Conservation (phyloP, 2,113 vertebrate species). For the Azemiops feae region DNA sequence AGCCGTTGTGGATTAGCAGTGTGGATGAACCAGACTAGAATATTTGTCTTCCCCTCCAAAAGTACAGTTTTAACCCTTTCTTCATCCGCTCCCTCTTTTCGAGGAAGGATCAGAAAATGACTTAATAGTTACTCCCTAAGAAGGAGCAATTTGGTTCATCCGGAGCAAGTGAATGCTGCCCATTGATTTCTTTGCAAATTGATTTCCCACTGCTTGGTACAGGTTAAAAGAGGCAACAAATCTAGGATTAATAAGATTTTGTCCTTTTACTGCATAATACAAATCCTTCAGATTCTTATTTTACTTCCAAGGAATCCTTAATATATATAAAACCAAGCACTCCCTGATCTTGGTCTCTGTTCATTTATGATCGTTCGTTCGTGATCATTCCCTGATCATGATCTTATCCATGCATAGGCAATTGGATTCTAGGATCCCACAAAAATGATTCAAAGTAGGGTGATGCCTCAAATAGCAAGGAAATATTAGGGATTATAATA, state of each 20-base stretch:
- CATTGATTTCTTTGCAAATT: fast-evolving
- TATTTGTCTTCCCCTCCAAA: background rate
- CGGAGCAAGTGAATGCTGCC: background rate
- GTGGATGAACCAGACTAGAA: background rate
- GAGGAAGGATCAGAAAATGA: background rate
- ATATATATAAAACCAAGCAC: background rate
- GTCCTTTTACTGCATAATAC: background rate
- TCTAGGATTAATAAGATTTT: background rate
- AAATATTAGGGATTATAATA: background rate
- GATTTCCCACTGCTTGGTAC: background rate
- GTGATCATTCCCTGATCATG: background rate
- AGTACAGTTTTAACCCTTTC: background rate
- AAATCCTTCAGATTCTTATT: background rate
- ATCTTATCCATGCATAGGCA: background rate
- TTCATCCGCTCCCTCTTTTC: background rate
- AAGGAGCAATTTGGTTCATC: background rate
- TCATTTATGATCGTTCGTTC: background rate
- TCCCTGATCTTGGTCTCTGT: background rate
- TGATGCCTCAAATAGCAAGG: background rate
- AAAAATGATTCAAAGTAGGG: background rate
- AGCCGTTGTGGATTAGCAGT: background rate
- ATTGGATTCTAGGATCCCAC: too few species aligned
- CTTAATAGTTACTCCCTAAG: background rate
- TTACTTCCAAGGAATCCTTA: too few species aligned
- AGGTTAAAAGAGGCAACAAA: background rate